A percentile compares a stretch with the other conserved stretches of the same genome.
Evolutionary conservation across 1,140 invertebrate genomes (phyloP).

Genomic region (Rhopalosiphum maidis): DNA sequence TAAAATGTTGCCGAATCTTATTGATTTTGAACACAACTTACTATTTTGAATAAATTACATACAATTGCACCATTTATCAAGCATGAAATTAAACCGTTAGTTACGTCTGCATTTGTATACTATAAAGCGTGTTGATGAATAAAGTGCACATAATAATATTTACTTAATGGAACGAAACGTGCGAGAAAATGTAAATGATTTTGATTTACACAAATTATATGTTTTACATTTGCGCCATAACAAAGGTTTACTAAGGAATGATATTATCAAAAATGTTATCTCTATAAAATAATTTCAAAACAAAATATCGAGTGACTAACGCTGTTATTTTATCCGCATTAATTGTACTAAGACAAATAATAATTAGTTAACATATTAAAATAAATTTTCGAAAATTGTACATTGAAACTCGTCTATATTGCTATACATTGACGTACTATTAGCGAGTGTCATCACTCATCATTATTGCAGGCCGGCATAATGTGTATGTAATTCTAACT

Average conservation of each 20-base stretch:
- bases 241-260: not conserved
- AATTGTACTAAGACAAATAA: not conserved
- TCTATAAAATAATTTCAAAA: not conserved
- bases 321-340: not conserved
- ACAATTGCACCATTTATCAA: too few species aligned
- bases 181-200: not conserved
- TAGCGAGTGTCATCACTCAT: too few species aligned
- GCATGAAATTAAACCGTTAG: too few species aligned
- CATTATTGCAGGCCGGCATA: not conserved
- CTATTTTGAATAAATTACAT: too few species aligned
- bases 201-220: not conserved
- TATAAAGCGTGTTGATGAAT: not conserved
- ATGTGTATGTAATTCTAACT: not conserved
- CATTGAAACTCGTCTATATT: not conserved
- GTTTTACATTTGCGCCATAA: not conserved
- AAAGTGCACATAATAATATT: too few species aligned
- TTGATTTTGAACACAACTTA: too few species aligned
- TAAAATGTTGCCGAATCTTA: too few species aligned
- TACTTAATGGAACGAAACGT: not conserved
- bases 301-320: not conserved
- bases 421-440: accelerated
- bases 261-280: not conserved
- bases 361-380: not conserved
- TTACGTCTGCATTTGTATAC: too few species aligned
- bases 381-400: not conserved